These are phyloP conservation scores for Geotrypetes seraphini DNA, from an alignment of 2,797 vertebrate species.

Conservation along the genomic window DNA sequence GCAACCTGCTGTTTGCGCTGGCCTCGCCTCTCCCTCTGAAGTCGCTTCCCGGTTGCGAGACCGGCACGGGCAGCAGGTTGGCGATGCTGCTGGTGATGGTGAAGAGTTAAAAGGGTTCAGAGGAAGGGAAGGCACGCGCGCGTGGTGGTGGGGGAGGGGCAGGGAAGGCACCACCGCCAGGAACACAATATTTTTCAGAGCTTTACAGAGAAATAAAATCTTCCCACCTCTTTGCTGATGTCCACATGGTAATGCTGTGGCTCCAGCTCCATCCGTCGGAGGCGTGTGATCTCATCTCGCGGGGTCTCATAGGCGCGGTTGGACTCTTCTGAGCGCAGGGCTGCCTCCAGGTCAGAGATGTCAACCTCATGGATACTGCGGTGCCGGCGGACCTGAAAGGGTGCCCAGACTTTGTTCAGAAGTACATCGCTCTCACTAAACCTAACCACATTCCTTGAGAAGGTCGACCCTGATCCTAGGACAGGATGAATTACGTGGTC, in stretches of 20 bases:
- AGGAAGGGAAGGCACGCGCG: too few relatives aligned
- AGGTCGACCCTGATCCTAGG: neutral
- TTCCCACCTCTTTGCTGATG: constrained; percentile 67
- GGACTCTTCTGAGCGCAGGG: constrained; percentile 67
- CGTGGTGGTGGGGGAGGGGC: too few relatives aligned
- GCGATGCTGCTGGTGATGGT: too few relatives aligned
- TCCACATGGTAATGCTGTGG: constrained; percentile 69
- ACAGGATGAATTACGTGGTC: neutral
- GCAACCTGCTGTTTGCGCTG: too few relatives aligned
- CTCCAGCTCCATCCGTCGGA: constrained; percentile 72
- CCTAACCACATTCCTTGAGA: fast-evolving
- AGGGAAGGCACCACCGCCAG: too few relatives aligned
- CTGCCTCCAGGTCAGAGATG: constrained; percentile 84
- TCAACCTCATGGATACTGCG: constrained; percentile 88
- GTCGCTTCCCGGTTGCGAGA: too few relatives aligned
- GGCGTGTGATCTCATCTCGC: constrained; percentile 79
- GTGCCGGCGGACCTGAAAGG: constrained; percentile 73
- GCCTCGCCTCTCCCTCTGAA: too few relatives aligned
- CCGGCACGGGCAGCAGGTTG: too few relatives aligned
- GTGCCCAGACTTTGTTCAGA: too few relatives aligned
- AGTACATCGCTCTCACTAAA: neutral
- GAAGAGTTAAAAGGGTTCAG: too few relatives aligned
- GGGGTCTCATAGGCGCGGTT: constrained; percentile 68
- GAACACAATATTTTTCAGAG: too few relatives aligned
- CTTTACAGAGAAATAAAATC: too few relatives aligned